Evolutionary conservation across 2,113 vertebrate genomes (phyloP).

Genomic region (Toxotes jaculatrix): DNA sequence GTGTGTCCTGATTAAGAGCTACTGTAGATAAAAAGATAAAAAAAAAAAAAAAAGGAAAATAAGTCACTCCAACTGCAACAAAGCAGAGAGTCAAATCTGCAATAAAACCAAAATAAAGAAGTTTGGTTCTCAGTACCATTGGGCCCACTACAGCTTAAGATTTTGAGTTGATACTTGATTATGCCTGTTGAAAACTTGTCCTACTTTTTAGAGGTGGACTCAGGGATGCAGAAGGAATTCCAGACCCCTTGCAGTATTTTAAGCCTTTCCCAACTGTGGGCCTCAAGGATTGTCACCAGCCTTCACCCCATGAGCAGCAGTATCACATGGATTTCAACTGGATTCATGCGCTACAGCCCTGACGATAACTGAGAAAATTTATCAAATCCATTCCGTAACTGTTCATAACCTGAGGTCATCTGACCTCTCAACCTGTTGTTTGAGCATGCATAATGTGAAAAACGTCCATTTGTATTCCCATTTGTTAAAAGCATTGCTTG

Average conservation of each 20-base stretch:
- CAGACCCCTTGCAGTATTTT: background rate
- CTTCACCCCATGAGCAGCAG: background rate
- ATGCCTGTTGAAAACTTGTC: background rate
- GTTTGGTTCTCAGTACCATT: background rate
- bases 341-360: slow-evolving; percentile 34
- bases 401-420: background rate
- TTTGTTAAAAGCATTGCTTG: slow-evolving; percentile 39
- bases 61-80: background rate
- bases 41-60: background rate
- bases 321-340: background rate
- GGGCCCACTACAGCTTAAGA: background rate
- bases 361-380: slow-evolving; percentile 41
- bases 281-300: background rate
- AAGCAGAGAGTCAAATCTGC: slow-evolving; percentile 9
- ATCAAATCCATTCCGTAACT: background rate
- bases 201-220: background rate
- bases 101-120: background rate
- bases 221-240: background rate
- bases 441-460: slow-evolving; percentile 64
- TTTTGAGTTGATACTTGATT: background rate
- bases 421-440: slow-evolving; percentile 18
- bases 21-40: background rate
- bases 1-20: slow-evolving; percentile 7
- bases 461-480: background rate
- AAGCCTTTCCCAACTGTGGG: background rate